Conservation (phyloP, 2,888 invertebrate genomes). For the Dryadula phaetusa region DNA sequence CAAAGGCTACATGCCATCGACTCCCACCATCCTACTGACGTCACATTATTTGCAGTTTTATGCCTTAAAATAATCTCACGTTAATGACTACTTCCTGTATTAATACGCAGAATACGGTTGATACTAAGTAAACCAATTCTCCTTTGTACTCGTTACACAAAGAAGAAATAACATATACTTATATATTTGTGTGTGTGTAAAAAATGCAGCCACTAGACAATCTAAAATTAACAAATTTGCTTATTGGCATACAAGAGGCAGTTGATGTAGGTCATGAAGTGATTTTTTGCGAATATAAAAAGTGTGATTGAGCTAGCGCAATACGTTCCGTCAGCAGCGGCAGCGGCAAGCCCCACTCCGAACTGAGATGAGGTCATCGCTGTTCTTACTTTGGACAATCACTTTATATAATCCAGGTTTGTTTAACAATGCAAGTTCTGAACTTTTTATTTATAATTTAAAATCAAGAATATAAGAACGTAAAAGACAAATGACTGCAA, state of each 20-base stretch:
- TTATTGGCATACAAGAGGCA: slow-evolving; percentile 42
- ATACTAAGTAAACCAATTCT: slow-evolving; percentile 7
- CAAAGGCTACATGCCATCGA: slow-evolving; percentile 14
- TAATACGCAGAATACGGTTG: slow-evolving; percentile 9
- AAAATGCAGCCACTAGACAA: neutral
- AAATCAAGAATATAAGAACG: neutral
- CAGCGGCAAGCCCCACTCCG: slow-evolving; percentile 42
- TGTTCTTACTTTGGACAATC: slow-evolving; percentile 45
- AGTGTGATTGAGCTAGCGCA: slow-evolving; percentile 57
- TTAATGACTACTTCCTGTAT: slow-evolving; percentile 22
- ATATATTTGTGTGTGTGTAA: neutral
- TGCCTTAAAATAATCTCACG: slow-evolving; percentile 17
- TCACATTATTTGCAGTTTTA: slow-evolving; percentile 17
- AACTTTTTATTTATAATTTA: neutral
- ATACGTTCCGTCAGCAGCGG: slow-evolving; percentile 45
- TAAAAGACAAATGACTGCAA: neutral
- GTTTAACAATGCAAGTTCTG: slow-evolving; percentile 32
- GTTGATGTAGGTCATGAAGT: slow-evolving; percentile 78
- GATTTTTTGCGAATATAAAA: slow-evolving; percentile 66
- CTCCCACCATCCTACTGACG: neutral
- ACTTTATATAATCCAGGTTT: slow-evolving; percentile 42
- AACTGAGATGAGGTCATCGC: slow-evolving; percentile 61
- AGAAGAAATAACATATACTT: neutral
- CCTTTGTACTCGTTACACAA: slow-evolving; percentile 18
- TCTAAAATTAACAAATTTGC: slow-evolving; percentile 28